These are phyloP conservation scores for Nephotettix cincticeps DNA, from an alignment of 1,140 invertebrate species.

Conservation along the genomic window DNA sequence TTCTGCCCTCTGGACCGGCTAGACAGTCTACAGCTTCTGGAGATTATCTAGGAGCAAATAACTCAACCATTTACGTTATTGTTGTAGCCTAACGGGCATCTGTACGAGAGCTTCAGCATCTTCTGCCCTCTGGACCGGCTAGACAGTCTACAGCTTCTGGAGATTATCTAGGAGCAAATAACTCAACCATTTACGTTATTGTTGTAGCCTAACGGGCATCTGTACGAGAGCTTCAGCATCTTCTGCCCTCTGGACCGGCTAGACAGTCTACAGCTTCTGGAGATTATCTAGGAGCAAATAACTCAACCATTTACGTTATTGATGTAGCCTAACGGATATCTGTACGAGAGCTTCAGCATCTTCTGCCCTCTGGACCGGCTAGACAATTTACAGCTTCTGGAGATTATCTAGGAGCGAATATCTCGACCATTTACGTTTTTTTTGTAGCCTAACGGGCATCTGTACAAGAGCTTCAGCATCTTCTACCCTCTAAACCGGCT, in stretches of 20 bases:
- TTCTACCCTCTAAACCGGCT: no score
- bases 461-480: no score
- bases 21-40: conserved; percentile 65
- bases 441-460: no score
- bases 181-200: no score
- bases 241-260: conserved; percentile 74
- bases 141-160: conserved; percentile 65
- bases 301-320: no score
- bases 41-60: no score
- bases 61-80: no score
- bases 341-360: conserved; percentile 78
- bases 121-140: conserved; percentile 74
- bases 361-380: conserved; percentile 74
- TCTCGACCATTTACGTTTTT: no score
- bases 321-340: conserved; percentile 68
- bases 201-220: conserved; percentile 68
- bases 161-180: no score
- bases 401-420: no score
- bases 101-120: conserved; percentile 78
- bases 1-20: conserved; percentile 74
- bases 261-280: conserved; percentile 65
- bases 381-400: conserved; percentile 65
- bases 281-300: no score
- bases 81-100: conserved; percentile 68
- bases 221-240: conserved; percentile 78